These are phyloP conservation scores for Mastigias papua DNA, from an alignment of 30 jellyfish, hydroid and myxozoan genomes.

Conservation along the genomic window DNA sequence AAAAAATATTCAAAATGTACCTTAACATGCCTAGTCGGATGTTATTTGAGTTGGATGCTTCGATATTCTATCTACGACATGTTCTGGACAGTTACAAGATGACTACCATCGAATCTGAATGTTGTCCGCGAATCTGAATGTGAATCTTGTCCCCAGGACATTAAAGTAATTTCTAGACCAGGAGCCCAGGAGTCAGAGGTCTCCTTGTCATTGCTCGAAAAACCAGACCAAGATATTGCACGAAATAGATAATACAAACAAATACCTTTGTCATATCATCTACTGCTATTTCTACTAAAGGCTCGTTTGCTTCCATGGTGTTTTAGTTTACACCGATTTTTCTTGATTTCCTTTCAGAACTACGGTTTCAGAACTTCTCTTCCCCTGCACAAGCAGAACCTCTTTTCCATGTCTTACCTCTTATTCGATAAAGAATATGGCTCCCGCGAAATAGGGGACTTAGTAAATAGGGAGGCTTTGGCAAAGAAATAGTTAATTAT, in stretches of 20 bases:
- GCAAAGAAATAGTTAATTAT: background rate
- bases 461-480: background rate
- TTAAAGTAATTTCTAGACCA: too few species aligned
- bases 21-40: too few species aligned
- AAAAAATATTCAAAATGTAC: too few species aligned
- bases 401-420: background rate
- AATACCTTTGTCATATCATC: constrained; percentile 72
- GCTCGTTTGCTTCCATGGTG: constrained; percentile 57
- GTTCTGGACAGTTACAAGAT: too few species aligned
- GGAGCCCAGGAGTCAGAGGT: too few species aligned
- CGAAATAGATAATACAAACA: background rate
- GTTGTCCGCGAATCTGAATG: too few species aligned
- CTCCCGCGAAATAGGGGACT: background rate
- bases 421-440: background rate
- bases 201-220: too few species aligned
- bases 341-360: background rate
- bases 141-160: too few species aligned
- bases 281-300: constrained; percentile 63
- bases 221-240: background rate
- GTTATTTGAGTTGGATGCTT: too few species aligned
- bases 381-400: background rate
- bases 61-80: too few species aligned
- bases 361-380: background rate
- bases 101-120: too few species aligned
- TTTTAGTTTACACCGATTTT: too few species aligned